Percentiles rank a stretch among this genome's conserved stretches.
phyloP scores from a whole-genome alignment of 2,113 vertebrate species.

The Speoplatyrhinus poulsoni region DNA sequence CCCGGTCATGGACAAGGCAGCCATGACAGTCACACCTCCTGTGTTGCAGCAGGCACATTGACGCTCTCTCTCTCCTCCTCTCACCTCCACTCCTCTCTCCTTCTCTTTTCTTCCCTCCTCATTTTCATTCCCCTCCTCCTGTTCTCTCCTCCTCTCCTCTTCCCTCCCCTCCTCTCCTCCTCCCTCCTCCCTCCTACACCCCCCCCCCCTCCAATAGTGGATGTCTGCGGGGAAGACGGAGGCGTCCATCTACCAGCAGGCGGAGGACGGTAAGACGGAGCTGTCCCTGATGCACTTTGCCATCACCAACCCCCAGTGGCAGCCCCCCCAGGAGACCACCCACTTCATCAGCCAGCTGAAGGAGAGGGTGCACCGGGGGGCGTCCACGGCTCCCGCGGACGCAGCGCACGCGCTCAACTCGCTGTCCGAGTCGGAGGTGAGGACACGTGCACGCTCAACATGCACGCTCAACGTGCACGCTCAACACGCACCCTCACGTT shows the following conservation, averaged over 20 bases:
- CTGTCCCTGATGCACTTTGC: constrained; percentile 98
- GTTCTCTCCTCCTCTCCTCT: neutral
- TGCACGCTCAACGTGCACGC: too few species aligned
- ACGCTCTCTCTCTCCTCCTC: neutral
- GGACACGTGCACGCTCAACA: neutral
- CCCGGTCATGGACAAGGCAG: too few species aligned
- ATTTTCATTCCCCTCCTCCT: too few species aligned
- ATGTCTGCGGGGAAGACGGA: constrained; percentile 95
- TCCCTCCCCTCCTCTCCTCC: neutral
- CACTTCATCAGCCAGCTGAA: constrained; percentile 96
- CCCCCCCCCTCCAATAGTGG: constrained; percentile 78
- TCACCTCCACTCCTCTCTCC: too few species aligned
- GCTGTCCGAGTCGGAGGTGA: constrained; percentile 87
- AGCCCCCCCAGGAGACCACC: constrained; percentile 91
- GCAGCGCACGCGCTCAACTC: constrained; percentile 81
- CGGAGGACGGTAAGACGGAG: constrained; percentile 96
- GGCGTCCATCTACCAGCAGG: constrained; percentile 97
- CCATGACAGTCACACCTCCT: too few species aligned
- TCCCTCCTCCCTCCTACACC: neutral
- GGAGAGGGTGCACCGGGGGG: constrained; percentile 91
- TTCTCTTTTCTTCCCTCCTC: too few species aligned
- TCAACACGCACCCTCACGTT: too few species aligned
- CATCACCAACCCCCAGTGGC: constrained; percentile 98
- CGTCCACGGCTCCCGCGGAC: constrained; percentile 77
- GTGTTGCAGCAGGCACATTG: too few species aligned